Percentiles rank a stretch among this genome's conserved stretches.
Evolutionary conservation across 1,140 invertebrate genomes (phyloP).

Genomic region (Cheumatopsyche charites): DNA sequence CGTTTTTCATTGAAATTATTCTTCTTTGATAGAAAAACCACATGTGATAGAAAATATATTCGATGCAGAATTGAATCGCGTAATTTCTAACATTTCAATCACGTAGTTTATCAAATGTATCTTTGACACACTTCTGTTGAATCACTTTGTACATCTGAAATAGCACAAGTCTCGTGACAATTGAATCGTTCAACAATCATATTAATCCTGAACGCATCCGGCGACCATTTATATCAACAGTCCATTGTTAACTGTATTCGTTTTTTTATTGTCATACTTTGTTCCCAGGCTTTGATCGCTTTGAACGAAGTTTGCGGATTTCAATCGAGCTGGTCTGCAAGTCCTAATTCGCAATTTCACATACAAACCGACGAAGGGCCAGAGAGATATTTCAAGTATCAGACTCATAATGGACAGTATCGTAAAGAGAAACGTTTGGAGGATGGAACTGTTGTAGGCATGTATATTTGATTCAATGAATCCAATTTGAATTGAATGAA

Average conservation of each 20-base stretch:
- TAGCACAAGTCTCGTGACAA: too few species aligned
- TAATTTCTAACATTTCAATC: conserved; percentile 1
- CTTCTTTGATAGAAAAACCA: too few species aligned
- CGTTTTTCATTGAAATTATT: too few species aligned
- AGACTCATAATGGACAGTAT: conserved; percentile 87
- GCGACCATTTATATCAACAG: conserved; percentile 26
- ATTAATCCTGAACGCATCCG: conserved; percentile 20
- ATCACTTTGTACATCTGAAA: neutral
- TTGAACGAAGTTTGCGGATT: conserved; percentile 44
- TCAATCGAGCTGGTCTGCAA: conserved; percentile 55
- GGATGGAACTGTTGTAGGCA: conserved; percentile 79
- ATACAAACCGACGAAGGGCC: conserved; percentile 91
- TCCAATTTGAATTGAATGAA: too few species aligned
- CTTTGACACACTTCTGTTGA: conserved; percentile 5
- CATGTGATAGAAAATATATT: too few species aligned
- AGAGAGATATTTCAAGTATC: conserved; percentile 83
- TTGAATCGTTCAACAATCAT: neutral
- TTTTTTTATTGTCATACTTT: too few species aligned
- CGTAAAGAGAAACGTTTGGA: conserved; percentile 83
- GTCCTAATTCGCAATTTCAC: conserved; percentile 72
- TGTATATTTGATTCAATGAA: conserved; percentile 48
- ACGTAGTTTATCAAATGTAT: neutral
- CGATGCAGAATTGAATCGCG: too few species aligned
- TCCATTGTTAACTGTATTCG: conserved; percentile 10
- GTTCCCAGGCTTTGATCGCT: conserved; percentile 53